Base-by-base conservation (phyloP, 92 coral and sea anemone species). In the Zoanthus sociatus region DNA sequence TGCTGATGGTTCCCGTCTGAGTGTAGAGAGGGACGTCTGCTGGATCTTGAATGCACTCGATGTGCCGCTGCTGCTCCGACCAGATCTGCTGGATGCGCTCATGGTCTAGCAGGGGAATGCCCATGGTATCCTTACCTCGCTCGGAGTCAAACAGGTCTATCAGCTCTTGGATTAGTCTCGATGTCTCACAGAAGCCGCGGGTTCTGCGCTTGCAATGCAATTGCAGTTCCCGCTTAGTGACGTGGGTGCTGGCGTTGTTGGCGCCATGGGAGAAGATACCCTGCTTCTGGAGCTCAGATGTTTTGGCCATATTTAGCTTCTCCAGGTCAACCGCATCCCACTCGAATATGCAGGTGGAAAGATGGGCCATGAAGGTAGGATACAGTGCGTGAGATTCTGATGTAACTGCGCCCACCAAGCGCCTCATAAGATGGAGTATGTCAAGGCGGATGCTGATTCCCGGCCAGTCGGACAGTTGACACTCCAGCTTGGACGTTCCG, bases 281-380 rank as follows among this genome's bases (percentile, higher is more conserved):
- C 13, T 76, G 47, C 17, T 17, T 17, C 32, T 56, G 33, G 0
- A 92, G 77, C 73, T 79, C 64, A 42, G 73, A 9, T 1, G 31
- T 9, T 56, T 89, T 86, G 7, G 94, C 90, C 6, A 48, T 47
- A 17, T 60, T 79, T 26, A 93, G 83, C 0, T 33, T 18, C 15
- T 53, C 72, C 16, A 90, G 48, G 70, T 93, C 95, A 17, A 78
- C 92, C 14, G 21, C 47, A 14, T 84, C 74, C 91, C 95, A 93
- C 81, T 87, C 82, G 58, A 86, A 71, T 13, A 71, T 71, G 76
- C 67, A 60, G 6, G 67, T 60, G 20, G 67, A 60, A 3, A 60
- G 0, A 6, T 3, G 20, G 67, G n/a, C 67, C 67, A 60, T 60
- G 67, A 60, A 12, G 67, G 67, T 16, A 0, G 67, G 26, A 60